These are phyloP conservation scores for Labeo rohita DNA, from an alignment of 2,113 vertebrate genomes.

Conservation along the genomic window DNA sequence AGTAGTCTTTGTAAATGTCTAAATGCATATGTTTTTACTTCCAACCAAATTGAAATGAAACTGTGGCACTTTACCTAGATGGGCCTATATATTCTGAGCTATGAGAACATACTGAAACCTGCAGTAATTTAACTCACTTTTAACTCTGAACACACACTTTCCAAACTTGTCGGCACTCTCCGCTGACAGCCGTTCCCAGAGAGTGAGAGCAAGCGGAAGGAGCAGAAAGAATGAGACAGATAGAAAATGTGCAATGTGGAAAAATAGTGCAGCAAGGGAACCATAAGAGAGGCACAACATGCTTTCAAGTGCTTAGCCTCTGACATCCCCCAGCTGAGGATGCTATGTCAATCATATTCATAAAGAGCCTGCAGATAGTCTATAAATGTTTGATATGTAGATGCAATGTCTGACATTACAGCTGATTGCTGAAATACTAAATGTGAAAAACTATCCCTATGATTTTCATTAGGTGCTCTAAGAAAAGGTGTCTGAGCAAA, in stretches of 20 bases:
- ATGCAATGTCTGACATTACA: slow-evolving; percentile 49
- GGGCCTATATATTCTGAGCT: neutral
- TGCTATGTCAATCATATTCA: slow-evolving; percentile 33
- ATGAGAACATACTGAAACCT: slow-evolving; percentile 14
- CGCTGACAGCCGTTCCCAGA: slow-evolving; percentile 53
- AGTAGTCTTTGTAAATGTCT: no score
- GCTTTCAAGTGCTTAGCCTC: slow-evolving; percentile 34
- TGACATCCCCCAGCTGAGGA: slow-evolving; percentile 30
- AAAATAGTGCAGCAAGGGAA: neutral
- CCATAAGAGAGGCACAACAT: neutral
- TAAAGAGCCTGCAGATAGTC: neutral
- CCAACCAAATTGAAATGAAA: neutral
- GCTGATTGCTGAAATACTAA: slow-evolving; percentile 58
- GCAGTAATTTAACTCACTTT: slow-evolving; percentile 34
- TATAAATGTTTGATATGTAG: slow-evolving; percentile 55
- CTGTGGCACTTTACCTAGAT: neutral
- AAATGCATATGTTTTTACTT: neutral
- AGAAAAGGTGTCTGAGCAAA: slow-evolving; percentile 5
- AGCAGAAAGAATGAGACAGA: slow-evolving; percentile 1
- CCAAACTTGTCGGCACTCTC: slow-evolving; percentile 24
- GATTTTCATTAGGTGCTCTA: slow-evolving; percentile 5
- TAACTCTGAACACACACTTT: neutral
- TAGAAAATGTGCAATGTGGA: slow-evolving; percentile 23
- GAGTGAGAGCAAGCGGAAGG: slow-evolving; percentile 4
- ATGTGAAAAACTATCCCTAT: neutral